Percentiles rank a stretch among this genome's conserved stretches.
These are phyloP conservation scores for Actinia tenebrosa DNA, from an alignment of 64 coral and sea anemone genomes.

Conservation along the genomic window DNA sequence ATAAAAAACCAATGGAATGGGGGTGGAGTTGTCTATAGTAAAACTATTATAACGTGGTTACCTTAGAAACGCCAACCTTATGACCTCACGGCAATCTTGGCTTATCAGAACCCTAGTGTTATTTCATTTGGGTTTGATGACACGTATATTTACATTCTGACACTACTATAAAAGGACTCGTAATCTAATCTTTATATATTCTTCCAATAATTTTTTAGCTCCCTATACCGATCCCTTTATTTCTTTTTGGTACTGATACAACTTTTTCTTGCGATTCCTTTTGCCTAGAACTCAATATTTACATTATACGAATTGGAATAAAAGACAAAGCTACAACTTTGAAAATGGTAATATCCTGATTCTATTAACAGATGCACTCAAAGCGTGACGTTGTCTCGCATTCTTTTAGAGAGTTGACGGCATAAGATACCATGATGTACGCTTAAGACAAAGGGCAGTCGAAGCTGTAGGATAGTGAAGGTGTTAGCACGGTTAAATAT, in stretches of 20 bases:
- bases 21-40: slow-evolving; percentile 5
- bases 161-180: slow-evolving; percentile 17
- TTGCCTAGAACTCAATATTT: background rate
- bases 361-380: slow-evolving; percentile 9
- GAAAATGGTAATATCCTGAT: background rate
- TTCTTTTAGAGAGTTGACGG: background rate
- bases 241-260: background rate
- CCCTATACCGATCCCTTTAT: background rate
- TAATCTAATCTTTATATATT: background rate
- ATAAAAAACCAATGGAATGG: background rate
- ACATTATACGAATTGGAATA: background rate
- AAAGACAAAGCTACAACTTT: background rate
- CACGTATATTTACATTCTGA: background rate
- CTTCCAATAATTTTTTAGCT: background rate
- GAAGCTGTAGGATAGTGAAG: background rate
- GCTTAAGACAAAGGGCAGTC: background rate
- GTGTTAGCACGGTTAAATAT: background rate
- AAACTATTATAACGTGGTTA: background rate
- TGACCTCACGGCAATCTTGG: background rate
- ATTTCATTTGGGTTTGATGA: background rate
- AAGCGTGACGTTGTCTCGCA: background rate
- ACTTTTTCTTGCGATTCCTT: background rate
- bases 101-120: background rate
- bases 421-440: background rate
- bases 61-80: background rate